Evolutionary conservation across 2,113 vertebrate genomes (phyloP).

Genomic region (Petaurus breviceps): DNA sequence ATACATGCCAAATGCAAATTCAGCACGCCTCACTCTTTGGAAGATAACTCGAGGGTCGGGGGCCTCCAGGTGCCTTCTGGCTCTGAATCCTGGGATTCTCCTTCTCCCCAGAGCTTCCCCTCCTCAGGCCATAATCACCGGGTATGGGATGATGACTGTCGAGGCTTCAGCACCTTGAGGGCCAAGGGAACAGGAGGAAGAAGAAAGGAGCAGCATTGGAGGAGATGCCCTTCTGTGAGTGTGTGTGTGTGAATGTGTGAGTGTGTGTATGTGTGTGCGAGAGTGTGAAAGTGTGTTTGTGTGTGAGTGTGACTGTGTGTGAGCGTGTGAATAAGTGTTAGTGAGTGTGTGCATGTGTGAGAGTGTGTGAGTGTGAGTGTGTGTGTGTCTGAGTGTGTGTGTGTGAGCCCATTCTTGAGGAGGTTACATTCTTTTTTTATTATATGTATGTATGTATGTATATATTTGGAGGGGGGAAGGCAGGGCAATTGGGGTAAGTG

Average conservation of each 20-base stretch:
- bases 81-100: neutral
- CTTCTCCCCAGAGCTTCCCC: conserved; percentile 36
- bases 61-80: no score
- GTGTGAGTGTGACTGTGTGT: no score
- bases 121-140: conserved; percentile 29
- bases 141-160: neutral
- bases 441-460: no score
- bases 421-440: no score
- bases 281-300: no score
- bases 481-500: no score
- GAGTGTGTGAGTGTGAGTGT: neutral
- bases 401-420: no score
- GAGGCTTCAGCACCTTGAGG: neutral
- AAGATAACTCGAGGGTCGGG: neutral
- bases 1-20: conserved; percentile 23
- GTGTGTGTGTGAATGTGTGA: neutral
- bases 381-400: neutral
- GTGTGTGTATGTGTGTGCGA: no score
- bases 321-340: neutral
- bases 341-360: no score
- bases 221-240: neutral
- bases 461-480: no score
- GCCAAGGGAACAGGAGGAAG: neutral
- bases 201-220: neutral
- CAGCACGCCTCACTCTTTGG: conserved; percentile 36